These are phyloP conservation scores for Illadopsis cleaveri DNA, from an alignment of 2,113 vertebrate species.

Conservation along the genomic window DNA sequence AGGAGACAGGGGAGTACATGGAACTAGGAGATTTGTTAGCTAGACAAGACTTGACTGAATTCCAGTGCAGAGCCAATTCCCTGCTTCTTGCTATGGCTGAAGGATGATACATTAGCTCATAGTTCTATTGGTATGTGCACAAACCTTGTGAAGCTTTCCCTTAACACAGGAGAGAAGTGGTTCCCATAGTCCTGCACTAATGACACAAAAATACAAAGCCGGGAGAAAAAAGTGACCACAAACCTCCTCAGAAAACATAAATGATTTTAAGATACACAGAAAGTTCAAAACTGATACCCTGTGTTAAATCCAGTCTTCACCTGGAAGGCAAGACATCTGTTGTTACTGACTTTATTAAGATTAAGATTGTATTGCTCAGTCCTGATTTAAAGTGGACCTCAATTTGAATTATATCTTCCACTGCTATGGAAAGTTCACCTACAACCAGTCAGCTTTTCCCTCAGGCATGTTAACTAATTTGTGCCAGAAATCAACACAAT, in stretches of 20 bases:
- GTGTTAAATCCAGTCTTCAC: background rate
- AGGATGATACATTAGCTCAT: background rate
- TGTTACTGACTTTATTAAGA: background rate
- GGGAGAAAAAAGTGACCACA: background rate
- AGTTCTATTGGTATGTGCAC: background rate
- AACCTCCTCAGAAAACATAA: background rate
- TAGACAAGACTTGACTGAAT: background rate
- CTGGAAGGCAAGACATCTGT: background rate
- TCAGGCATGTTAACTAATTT: background rate
- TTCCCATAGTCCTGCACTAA: background rate
- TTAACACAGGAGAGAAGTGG: background rate
- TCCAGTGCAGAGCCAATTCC: background rate
- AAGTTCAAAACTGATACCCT: background rate
- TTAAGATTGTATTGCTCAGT: background rate
- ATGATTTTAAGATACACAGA: background rate
- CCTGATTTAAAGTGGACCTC: background rate
- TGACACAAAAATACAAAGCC: background rate
- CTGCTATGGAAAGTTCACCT: background rate
- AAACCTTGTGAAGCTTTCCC: background rate
- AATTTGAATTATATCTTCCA: background rate
- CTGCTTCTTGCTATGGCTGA: background rate
- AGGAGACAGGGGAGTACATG: background rate
- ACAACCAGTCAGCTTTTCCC: background rate
- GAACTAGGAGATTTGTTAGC: background rate
- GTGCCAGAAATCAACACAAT: background rate